Conservation (phyloP, 2,888 invertebrate genomes). For the Tenthredo amoena region DNA sequence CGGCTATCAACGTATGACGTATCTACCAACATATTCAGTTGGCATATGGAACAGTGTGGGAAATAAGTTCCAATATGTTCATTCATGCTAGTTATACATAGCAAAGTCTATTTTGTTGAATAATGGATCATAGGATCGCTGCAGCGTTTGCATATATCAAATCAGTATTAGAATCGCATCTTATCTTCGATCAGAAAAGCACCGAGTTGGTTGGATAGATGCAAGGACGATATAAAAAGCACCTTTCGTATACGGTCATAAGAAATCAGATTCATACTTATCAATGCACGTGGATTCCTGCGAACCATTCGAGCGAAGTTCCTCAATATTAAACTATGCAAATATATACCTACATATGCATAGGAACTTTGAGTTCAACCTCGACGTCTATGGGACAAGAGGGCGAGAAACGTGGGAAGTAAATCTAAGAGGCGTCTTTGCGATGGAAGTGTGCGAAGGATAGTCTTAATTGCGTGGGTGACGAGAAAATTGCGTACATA, state of each 20-base stretch:
- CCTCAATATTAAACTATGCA: background rate
- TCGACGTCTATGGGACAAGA: background rate
- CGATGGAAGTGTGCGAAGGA: conserved; percentile 16
- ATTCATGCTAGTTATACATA: background rate
- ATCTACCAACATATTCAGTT: background rate
- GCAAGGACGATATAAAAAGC: background rate
- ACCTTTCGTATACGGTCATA: background rate
- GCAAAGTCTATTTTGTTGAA: background rate
- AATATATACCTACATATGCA: background rate
- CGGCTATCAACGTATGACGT: background rate
- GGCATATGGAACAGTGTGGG: background rate
- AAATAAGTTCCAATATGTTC: background rate
- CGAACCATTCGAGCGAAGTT: background rate
- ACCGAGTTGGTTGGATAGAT: background rate
- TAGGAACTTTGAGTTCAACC: background rate
- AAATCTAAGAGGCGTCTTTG: conserved; percentile 17
- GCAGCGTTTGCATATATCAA: background rate
- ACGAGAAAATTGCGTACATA: conserved; percentile 12
- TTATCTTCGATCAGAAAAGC: background rate
- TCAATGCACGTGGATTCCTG: background rate
- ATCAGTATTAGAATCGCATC: background rate
- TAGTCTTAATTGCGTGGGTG: conserved; percentile 14
- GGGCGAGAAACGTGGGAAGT: conserved; percentile 4
- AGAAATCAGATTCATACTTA: background rate
- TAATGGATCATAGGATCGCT: background rate